phyloP scores from a whole-genome alignment of 2,797 vertebrate genomes.

The Pseudochirops cupreus region DNA sequence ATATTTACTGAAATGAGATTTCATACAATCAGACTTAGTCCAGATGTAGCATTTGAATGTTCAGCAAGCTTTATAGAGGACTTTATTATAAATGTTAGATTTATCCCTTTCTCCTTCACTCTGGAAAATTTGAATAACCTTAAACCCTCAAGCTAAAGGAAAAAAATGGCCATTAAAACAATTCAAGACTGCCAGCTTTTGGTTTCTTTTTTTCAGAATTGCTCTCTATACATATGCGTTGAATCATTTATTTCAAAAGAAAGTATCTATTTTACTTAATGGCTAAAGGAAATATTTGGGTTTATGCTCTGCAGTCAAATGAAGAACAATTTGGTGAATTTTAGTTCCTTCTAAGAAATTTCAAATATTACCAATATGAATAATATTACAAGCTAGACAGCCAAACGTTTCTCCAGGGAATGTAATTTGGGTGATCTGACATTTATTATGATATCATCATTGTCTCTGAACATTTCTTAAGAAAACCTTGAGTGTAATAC shows the following conservation, averaged over 20 bases:
- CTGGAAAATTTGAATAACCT: slow-evolving; percentile 72
- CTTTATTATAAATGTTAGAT: slow-evolving; percentile 72
- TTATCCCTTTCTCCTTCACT: slow-evolving; percentile 68
- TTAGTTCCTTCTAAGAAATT: slow-evolving; percentile 63
- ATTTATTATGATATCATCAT: background rate
- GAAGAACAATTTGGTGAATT: slow-evolving; percentile 62
- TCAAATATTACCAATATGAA: slow-evolving; percentile 66
- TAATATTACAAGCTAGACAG: slow-evolving; percentile 56
- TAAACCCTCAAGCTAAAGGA: slow-evolving; percentile 64
- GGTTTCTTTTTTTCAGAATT: slow-evolving; percentile 34
- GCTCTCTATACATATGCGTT: slow-evolving; percentile 62
- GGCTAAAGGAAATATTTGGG: slow-evolving; percentile 59
- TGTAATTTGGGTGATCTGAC: background rate
- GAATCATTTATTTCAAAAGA: slow-evolving; percentile 65
- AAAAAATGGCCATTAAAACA: slow-evolving; percentile 64
- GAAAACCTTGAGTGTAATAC: background rate
- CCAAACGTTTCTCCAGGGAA: background rate
- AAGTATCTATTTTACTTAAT: slow-evolving; percentile 58
- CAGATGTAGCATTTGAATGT: slow-evolving; percentile 78
- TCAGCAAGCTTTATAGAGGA: slow-evolving; percentile 65
- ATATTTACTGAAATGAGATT: slow-evolving; percentile 82
- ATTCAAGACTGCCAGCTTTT: slow-evolving; percentile 63
- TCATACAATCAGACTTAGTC: slow-evolving; percentile 78
- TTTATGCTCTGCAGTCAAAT: slow-evolving; percentile 60
- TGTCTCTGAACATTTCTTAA: background rate